phyloP scores from a whole-genome alignment of 2,113 vertebrate genomes.

The Leuciscus idus region DNA sequence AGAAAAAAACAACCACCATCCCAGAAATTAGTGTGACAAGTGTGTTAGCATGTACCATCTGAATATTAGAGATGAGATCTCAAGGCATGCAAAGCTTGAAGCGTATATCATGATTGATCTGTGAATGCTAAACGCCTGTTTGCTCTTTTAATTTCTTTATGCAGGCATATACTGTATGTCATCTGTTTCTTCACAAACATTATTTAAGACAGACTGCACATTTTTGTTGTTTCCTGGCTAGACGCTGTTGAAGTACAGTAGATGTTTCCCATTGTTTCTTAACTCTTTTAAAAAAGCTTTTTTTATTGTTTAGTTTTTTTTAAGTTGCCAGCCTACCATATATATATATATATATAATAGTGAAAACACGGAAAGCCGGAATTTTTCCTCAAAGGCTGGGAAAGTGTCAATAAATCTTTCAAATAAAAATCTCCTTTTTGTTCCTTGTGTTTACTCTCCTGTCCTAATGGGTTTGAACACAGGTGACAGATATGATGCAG shows the following conservation, averaged over 20 bases:
- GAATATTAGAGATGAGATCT: background rate
- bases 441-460: conserved; percentile 51
- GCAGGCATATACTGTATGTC: too few relatives aligned
- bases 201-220: background rate
- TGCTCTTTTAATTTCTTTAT: background rate
- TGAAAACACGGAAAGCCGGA: too few relatives aligned
- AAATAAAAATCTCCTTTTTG: background rate
- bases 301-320: too few relatives aligned
- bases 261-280: conserved; percentile 44
- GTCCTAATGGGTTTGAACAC: conserved; percentile 56
- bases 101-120: conserved; percentile 5
- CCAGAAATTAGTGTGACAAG: conserved; percentile 45
- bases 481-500: conserved; percentile 99
- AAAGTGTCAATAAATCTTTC: conserved; percentile 59
- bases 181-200: background rate
- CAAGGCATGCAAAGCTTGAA: background rate
- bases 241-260: background rate
- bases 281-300: background rate
- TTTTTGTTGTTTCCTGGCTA: background rate
- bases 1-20: conserved; percentile 48
- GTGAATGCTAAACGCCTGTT: background rate
- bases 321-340: too few relatives aligned
- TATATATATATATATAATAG: too few relatives aligned
- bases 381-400: too few relatives aligned
- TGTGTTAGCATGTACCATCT: background rate